Percentiles rank a stretch among this genome's conserved stretches.
These are phyloP conservation scores for Lasioglossum lativentre DNA, from an alignment of 2,888 invertebrate genomes.

Conservation along the genomic window DNA sequence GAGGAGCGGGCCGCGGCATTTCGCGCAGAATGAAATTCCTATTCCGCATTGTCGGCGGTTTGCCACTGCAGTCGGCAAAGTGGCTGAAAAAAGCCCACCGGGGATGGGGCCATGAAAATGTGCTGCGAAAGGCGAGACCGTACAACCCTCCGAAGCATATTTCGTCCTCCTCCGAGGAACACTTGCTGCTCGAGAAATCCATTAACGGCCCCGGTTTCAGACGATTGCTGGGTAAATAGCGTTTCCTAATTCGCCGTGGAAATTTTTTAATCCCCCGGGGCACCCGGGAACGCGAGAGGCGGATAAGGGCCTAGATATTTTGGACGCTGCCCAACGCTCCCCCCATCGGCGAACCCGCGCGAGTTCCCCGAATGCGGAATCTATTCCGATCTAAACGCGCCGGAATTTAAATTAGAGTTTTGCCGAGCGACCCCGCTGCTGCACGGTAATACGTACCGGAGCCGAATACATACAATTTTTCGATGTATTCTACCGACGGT, in stretches of 20 bases:
- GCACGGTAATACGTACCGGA: conserved; percentile 30
- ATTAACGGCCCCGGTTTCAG: conserved; percentile 29
- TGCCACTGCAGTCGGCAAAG: conserved; percentile 62
- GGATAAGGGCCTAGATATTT: conserved; percentile 21
- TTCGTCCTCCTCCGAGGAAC: conserved; percentile 28
- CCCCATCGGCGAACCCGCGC: conserved; percentile 27
- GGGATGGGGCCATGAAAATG: conserved; percentile 32
- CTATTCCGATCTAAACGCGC: conserved; percentile 51
- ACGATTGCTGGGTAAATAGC: conserved; percentile 32
- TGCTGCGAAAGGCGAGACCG: conserved; percentile 20
- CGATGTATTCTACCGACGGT: conserved; percentile 21
- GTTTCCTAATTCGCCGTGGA: conserved; percentile 33
- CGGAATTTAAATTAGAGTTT: conserved; percentile 63
- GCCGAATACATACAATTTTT: conserved; percentile 40
- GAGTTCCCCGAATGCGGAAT: conserved; percentile 48
- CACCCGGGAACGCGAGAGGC: not conserved
- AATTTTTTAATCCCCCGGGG: conserved; percentile 1
- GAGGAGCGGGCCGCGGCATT: conserved; percentile 36
- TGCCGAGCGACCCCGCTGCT: not conserved
- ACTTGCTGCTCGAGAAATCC: conserved; percentile 33
- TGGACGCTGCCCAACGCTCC: conserved; percentile 40
- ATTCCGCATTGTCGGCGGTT: conserved; percentile 66
- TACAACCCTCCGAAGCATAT: conserved; percentile 27
- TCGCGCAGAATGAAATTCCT: conserved; percentile 66
- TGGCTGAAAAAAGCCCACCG: conserved; percentile 54